A percentile compares a stretch with the other conserved stretches of the same genome.
Conservation (phyloP, 2,888 invertebrate species). For the Lathronympha strigana region DNA sequence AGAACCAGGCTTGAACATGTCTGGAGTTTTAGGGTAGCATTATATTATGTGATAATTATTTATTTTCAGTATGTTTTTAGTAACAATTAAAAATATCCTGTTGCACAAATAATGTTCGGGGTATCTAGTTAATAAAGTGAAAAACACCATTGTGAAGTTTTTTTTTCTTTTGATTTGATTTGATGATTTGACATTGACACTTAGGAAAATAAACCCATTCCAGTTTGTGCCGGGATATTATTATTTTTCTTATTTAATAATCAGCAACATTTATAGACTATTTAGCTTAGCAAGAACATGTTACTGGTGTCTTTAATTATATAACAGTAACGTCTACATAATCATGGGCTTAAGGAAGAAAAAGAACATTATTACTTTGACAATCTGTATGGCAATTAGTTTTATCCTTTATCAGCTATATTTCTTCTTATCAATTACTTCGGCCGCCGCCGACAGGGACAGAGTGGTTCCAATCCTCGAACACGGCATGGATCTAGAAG, state of each 20-base stretch:
- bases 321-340: not conserved
- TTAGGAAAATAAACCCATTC: no score
- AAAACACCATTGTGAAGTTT: slow-evolving; percentile 1
- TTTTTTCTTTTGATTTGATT: not conserved
- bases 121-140: no score
- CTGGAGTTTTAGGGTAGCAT: no score
- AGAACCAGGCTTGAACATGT: no score
- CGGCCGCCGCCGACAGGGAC: slow-evolving; percentile 57
- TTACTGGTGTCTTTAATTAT: not conserved
- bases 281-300: slow-evolving; percentile 21
- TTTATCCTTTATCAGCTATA: slow-evolving; percentile 76
- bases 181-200: not conserved
- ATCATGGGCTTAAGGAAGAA: slow-evolving; percentile 71
- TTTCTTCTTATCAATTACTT: slow-evolving; percentile 70
- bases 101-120: no score
- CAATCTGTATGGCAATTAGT: slow-evolving; percentile 64
- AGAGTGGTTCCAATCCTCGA: slow-evolving; percentile 62
- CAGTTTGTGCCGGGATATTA: slow-evolving; percentile 5
- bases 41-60: no score
- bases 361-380: slow-evolving; percentile 69
- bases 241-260: not conserved
- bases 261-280: not conserved
- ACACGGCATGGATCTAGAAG: slow-evolving; percentile 53
- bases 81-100: no score
- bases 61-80: no score